These are phyloP conservation scores for Drosophila bunnanda DNA, from an alignment of 2,888 invertebrate genomes.

Conservation along the genomic window DNA sequence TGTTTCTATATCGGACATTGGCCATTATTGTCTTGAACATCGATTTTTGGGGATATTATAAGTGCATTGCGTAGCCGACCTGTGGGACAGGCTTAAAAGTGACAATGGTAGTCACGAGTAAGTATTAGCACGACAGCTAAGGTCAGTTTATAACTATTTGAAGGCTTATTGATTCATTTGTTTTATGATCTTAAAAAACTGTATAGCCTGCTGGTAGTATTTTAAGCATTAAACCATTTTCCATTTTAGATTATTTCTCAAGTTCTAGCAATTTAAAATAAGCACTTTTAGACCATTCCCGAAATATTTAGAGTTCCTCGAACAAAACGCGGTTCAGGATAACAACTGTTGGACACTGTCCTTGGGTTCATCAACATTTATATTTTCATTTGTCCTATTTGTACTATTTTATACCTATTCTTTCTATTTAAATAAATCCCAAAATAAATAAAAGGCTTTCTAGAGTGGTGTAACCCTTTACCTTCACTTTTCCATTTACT, in stretches of 20 bases:
- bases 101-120: not conserved
- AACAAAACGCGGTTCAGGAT: not conserved
- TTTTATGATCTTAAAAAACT: not conserved
- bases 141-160: not conserved
- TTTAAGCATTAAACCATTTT: not conserved
- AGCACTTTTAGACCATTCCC: not conserved
- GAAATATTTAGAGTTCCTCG: not conserved
- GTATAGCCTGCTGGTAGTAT: rapidly evolving
- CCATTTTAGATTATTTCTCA: rapidly evolving
- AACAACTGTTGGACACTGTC: too few species aligned
- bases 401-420: too few species aligned
- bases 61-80: not conserved
- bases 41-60: not conserved
- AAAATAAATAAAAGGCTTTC: not conserved
- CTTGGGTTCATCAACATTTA: too few species aligned
- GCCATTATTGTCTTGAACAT: not conserved
- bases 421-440: not conserved
- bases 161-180: not conserved
- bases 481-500: not conserved
- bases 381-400: too few species aligned
- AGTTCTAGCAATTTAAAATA: not conserved
- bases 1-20: slow-evolving; percentile 9
- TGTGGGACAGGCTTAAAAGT: not conserved
- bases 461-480: not conserved
- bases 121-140: not conserved